These are phyloP conservation scores for Synergus laeviventris DNA, from an alignment of 2,888 invertebrate genomes.

Conservation along the genomic window DNA sequence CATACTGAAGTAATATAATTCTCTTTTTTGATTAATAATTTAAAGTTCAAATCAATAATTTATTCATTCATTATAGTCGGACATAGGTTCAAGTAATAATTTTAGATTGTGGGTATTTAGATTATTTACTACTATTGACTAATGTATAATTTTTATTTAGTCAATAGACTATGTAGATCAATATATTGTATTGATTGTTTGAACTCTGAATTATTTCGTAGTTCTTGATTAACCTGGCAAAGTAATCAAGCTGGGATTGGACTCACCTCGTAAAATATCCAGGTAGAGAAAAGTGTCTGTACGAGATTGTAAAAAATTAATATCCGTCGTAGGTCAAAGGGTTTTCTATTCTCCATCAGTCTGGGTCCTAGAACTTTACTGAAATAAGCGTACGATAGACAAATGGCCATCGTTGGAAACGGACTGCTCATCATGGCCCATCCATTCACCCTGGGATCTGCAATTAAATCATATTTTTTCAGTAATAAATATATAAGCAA, in stretches of 20 bases:
- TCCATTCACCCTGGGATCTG: slow-evolving; percentile 92
- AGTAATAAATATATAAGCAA: neutral
- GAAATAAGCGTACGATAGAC: slow-evolving; percentile 89
- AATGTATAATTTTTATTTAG: neutral
- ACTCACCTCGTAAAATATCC: slow-evolving; percentile 94
- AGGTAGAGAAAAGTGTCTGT: slow-evolving; percentile 93
- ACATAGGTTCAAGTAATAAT: neutral
- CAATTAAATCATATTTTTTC: slow-evolving; percentile 42
- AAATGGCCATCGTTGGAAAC: slow-evolving; percentile 89
- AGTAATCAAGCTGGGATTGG: neutral
- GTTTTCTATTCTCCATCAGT: slow-evolving; percentile 93
- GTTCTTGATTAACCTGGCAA: neutral
- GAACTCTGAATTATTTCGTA: neutral
- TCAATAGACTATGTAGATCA: neutral
- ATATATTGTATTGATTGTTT: neutral
- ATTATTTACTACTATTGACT: neutral
- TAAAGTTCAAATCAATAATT: neutral
- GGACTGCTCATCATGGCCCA: slow-evolving; percentile 95
- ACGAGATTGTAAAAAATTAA: slow-evolving; percentile 92
- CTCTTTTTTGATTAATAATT: neutral
- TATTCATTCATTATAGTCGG: neutral
- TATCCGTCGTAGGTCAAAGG: slow-evolving; percentile 87
- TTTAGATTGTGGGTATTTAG: neutral
- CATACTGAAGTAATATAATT: neutral
- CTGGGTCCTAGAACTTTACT: slow-evolving; percentile 89